phyloP scores from a whole-genome alignment of 2,888 invertebrate genomes.

The Ochropleura plecta region DNA sequence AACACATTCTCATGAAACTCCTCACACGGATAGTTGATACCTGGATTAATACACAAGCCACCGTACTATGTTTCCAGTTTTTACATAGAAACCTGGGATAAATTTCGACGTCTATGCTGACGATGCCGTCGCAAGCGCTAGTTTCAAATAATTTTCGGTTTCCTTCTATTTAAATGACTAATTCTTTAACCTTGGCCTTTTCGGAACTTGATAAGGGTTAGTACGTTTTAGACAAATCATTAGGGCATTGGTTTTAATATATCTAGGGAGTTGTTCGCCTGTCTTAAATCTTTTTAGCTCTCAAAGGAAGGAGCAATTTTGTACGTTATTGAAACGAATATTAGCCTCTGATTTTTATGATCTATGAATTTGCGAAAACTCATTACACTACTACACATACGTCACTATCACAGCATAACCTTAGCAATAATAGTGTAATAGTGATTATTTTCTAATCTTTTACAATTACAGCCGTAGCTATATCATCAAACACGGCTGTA shows the following conservation, averaged over 20 bases:
- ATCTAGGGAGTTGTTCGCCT: constrained; percentile 18
- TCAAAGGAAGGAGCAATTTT: too few species aligned
- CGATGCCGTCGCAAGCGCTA: too few species aligned
- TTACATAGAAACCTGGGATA: too few species aligned
- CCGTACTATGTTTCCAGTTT: too few species aligned
- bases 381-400: not conserved
- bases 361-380: not conserved
- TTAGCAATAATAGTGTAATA: not conserved
- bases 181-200: constrained; percentile 29
- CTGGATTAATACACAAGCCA: too few species aligned
- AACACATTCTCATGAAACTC: too few species aligned
- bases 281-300: constrained; percentile 5
- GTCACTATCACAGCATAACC: not conserved
- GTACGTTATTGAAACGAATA: not conserved
- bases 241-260: constrained; percentile 25
- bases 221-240: constrained; percentile 34
- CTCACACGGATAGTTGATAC: too few species aligned
- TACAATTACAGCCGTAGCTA: not conserved
- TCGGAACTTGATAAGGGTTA: constrained; percentile 31
- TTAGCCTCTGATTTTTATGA: not conserved
- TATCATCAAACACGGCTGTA: not conserved
- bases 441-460: not conserved
- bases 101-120: too few species aligned
- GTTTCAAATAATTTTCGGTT: not conserved
- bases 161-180: constrained; percentile 22